Evolutionary conservation across 2,797 vertebrate genomes (phyloP).

Genomic region (Phrynocephalus guinanensis): DNA sequence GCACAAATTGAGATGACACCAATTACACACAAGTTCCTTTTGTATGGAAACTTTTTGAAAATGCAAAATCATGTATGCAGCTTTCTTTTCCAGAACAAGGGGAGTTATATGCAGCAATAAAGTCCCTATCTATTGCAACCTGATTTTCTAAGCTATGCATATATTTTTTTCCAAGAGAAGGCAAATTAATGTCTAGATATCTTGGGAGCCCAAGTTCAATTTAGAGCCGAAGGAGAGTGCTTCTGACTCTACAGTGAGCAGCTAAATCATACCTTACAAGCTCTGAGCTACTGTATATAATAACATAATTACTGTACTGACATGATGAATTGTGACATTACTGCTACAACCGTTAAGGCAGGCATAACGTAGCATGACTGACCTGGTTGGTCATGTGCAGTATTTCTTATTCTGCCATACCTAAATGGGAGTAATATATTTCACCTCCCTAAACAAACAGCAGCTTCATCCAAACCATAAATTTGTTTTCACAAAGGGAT

Average conservation of each 20-base stretch:
- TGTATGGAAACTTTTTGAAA: neutral
- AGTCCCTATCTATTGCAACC: neutral
- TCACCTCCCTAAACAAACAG: slow-evolving; percentile 20
- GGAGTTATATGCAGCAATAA: neutral
- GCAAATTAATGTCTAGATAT: slow-evolving; percentile 17
- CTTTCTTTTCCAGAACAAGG: neutral
- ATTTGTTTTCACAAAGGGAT: slow-evolving; percentile 24
- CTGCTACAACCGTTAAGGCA: slow-evolving; percentile 23
- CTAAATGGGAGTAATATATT: neutral
- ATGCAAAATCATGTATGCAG: neutral
- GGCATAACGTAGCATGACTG: slow-evolving; percentile 17
- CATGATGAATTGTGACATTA: slow-evolving; percentile 37
- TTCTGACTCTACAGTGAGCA: slow-evolving; percentile 10
- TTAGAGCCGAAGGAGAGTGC: slow-evolving; percentile 21
- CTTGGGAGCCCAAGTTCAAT: slow-evolving; percentile 5
- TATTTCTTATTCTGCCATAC: slow-evolving; percentile 5
- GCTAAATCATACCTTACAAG: slow-evolving; percentile 32
- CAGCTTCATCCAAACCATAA: slow-evolving; percentile 27
- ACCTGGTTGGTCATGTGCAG: slow-evolving; percentile 10
- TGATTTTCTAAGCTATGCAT: neutral
- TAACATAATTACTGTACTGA: slow-evolving; percentile 35
- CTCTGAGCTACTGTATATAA: slow-evolving; percentile 32
- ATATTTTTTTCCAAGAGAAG: neutral
- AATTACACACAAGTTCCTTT: neutral
- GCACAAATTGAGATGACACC: neutral